Conservation (phyloP, 2,888 invertebrate genomes). For the Cactoblastis cactorum region DNA sequence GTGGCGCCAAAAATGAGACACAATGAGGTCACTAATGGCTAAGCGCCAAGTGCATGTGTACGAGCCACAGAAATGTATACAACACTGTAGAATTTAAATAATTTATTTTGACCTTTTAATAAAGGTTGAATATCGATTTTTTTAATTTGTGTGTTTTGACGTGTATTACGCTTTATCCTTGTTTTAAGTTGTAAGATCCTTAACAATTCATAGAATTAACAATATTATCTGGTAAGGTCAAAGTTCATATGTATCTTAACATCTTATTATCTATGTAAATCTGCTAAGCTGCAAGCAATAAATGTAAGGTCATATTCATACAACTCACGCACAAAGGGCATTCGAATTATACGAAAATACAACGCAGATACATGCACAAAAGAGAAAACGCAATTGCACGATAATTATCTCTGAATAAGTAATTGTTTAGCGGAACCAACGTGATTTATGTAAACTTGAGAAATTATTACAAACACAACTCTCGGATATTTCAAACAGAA, state of each 20-base stretch:
- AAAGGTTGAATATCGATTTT: not conserved
- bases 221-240: too few relatives aligned
- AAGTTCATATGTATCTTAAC: too few relatives aligned
- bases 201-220: not conserved
- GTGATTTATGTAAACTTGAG: conserved; percentile 33
- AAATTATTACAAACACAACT: conserved; percentile 41
- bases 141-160: not conserved
- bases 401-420: conserved; percentile 21
- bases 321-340: conserved; percentile 7
- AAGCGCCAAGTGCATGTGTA: conserved; percentile 68
- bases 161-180: not conserved
- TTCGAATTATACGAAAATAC: conserved; percentile 21
- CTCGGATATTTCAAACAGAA: conserved; percentile 37
- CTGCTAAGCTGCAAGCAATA: not conserved
- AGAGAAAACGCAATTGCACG: conserved; percentile 22
- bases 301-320: not conserved
- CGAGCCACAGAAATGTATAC: conserved; percentile 23
- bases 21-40: conserved; percentile 72
- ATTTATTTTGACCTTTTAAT: conserved; percentile 6
- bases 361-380: conserved; percentile 24
- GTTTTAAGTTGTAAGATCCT: not conserved
- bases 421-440: conserved; percentile 30
- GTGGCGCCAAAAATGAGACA: conserved; percentile 70
- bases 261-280: not conserved
- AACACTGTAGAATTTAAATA: conserved; percentile 14